A percentile compares a stretch with the other conserved stretches of the same genome.
phyloP scores from a whole-genome alignment of 2,113 vertebrate species.

The Carassius gibelio region DNA sequence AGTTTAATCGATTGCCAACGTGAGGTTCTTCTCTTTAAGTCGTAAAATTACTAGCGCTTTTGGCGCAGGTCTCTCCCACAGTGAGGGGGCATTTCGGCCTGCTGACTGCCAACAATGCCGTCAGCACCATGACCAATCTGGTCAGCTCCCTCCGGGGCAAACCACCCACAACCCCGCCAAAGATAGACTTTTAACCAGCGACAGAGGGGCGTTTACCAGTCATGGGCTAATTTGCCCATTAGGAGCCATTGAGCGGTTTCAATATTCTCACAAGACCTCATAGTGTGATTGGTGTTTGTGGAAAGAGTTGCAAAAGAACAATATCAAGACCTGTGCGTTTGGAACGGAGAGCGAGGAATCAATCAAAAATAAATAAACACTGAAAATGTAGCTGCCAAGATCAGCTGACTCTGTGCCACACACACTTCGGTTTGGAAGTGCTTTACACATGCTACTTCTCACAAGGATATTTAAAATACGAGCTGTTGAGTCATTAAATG shows the following conservation, averaged over 20 bases:
- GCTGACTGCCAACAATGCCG: constrained; percentile 78
- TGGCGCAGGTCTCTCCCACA: constrained; percentile 81
- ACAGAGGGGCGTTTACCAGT: constrained; percentile 85
- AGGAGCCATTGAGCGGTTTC: constrained; percentile 79
- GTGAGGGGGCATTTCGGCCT: constrained; percentile 75
- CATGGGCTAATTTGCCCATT: constrained; percentile 90
- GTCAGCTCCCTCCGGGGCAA: constrained; percentile 82
- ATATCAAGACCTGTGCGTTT: not conserved
- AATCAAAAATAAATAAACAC: not conserved
- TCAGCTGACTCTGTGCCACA: not conserved
- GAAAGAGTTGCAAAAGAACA: constrained; percentile 40
- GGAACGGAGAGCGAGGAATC: constrained; percentile 21
- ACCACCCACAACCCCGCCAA: constrained; percentile 80
- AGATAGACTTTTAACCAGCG: constrained; percentile 77
- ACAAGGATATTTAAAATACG: constrained; percentile 15
- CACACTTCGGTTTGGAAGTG: constrained; percentile 13
- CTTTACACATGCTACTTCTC: not conserved
- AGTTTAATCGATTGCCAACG: constrained; percentile 18
- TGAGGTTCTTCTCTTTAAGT: not conserved
- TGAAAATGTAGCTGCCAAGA: not conserved
- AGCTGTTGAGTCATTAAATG: constrained; percentile 50
- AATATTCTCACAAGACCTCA: constrained; percentile 88
- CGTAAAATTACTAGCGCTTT: not conserved
- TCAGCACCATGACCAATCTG: constrained; percentile 88
- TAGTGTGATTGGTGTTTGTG: constrained; percentile 75